These are phyloP conservation scores for Lacerta agilis DNA, from an alignment of 2,797 vertebrate species.

Conservation along the genomic window DNA sequence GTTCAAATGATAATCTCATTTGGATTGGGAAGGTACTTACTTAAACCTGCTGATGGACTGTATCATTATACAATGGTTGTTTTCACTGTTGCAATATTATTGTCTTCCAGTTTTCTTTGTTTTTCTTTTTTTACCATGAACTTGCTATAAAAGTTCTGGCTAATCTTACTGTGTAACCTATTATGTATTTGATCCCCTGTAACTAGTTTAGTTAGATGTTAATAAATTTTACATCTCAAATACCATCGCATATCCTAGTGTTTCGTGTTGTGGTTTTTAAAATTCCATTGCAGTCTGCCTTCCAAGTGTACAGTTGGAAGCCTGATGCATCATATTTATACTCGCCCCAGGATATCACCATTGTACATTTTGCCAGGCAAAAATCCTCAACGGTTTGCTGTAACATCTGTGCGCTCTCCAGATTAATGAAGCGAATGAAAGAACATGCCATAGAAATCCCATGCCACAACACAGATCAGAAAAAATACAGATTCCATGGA, in stretches of 20 bases:
- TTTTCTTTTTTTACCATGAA: neutral
- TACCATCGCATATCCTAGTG: conserved; percentile 48
- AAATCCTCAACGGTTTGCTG: conserved; percentile 1
- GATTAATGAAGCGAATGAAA: conserved; percentile 28
- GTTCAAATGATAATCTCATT: conserved; percentile 44
- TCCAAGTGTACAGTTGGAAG: neutral
- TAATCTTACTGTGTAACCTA: conserved; percentile 37
- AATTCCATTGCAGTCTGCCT: neutral
- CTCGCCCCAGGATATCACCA: conserved; percentile 6
- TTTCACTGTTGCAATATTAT: conserved; percentile 42
- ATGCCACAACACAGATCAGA: neutral
- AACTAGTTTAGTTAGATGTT: conserved; percentile 62
- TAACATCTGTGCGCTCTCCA: neutral
- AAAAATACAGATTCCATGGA: neutral
- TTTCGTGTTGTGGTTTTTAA: conserved; percentile 29
- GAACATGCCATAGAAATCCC: conserved; percentile 29
- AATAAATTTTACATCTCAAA: conserved; percentile 75
- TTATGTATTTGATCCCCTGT: conserved; percentile 48
- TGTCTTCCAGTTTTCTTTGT: conserved; percentile 40
- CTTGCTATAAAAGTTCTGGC: conserved; percentile 29
- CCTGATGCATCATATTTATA: conserved; percentile 21
- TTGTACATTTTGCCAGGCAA: neutral
- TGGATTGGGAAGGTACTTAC: conserved; percentile 38
- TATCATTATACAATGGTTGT: neutral
- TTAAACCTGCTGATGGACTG: conserved; percentile 34